Evolutionary conservation across 2,888 invertebrate species (phyloP), one percentile per base, ranked within the genome.

Genomic region (Nemoura dubitans): DNA sequence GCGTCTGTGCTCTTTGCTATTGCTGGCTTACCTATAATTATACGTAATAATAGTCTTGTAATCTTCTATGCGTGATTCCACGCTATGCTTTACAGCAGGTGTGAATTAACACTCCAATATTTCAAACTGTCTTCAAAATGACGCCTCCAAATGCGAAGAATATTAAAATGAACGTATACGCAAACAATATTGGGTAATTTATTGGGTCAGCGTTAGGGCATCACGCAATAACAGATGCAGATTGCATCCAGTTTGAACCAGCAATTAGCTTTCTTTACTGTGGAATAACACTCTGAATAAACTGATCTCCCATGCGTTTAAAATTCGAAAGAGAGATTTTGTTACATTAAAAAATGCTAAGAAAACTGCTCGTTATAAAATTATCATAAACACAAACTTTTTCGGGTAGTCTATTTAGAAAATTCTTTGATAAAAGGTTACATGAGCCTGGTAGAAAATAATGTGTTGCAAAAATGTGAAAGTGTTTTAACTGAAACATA

Each of bases 91-190:
- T 59, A 1, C 14, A 59, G 59, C 59, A 59, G 59, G 59, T 59
- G 59, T 59, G 59, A 59, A 59, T 59, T 59, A 59, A 59, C 59
- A 59, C 2, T 59, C 59, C 21, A 59, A 59, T 59, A 59, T 59
- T 59, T 59, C 59, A 59, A 59, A 14, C 59, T 7, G 21, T 21
- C 59, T 59, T 59, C 59, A 59, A 59, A 21, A 59, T 59, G 78
- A 78, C 78, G 78, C 78, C 78, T 78, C 78, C 78, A 78, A 78
- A 28, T 27, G 78, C n/a, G 27, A 3, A 14, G 28, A 78, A 78
- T 78, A 78, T 78, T 26, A 78, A 78, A 78, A 78, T 78, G 59
- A 59, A 59, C 59, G 1, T 78, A n/a, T n/a, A 78, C 27, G 78
- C 78, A 78, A 26, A 78, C 26, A 26, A 21, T 28, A 78, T 7